Evolutionary conservation across 2,797 vertebrate genomes (phyloP).

Genomic region (Harpia harpyja): DNA sequence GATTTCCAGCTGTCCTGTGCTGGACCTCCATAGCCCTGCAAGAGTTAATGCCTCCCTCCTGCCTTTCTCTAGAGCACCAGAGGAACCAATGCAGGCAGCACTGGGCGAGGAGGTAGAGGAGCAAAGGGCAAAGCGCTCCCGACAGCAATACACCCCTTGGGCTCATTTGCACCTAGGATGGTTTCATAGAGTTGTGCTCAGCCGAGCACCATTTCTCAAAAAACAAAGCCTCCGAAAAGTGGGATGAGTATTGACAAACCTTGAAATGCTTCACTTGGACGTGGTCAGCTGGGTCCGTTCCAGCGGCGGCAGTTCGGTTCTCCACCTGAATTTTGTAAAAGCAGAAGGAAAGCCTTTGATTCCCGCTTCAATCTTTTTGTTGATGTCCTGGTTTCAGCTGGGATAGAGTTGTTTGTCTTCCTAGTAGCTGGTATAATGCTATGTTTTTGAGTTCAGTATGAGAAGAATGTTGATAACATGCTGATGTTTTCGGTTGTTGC

Average conservation of each 20-base stretch:
- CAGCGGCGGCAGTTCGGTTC: not conserved
- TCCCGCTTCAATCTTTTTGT: not conserved
- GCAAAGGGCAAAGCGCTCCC: not conserved
- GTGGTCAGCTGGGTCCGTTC: not conserved
- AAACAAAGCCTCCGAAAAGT: not conserved
- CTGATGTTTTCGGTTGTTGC: too few species aligned
- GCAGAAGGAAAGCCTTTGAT: not conserved
- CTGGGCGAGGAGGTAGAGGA: not conserved
- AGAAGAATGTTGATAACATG: too few species aligned
- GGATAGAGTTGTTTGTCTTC: too few species aligned
- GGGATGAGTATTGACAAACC: not conserved
- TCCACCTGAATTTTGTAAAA: not conserved
- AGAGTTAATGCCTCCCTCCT: not conserved
- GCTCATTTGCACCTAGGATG: not conserved
- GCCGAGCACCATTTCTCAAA: too few species aligned
- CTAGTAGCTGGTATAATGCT: too few species aligned
- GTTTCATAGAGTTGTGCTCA: not conserved
- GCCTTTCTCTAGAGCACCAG: not conserved
- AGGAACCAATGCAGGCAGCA: rapidly evolving
- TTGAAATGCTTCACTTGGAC: not conserved
- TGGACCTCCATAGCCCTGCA: not conserved
- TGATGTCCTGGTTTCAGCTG: not conserved
- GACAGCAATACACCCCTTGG: not conserved
- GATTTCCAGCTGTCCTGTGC: not conserved
- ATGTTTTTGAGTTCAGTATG: too few species aligned